Base-by-base conservation (phyloP, 2,888 invertebrate genomes). In the Mylabris sibirica region DNA sequence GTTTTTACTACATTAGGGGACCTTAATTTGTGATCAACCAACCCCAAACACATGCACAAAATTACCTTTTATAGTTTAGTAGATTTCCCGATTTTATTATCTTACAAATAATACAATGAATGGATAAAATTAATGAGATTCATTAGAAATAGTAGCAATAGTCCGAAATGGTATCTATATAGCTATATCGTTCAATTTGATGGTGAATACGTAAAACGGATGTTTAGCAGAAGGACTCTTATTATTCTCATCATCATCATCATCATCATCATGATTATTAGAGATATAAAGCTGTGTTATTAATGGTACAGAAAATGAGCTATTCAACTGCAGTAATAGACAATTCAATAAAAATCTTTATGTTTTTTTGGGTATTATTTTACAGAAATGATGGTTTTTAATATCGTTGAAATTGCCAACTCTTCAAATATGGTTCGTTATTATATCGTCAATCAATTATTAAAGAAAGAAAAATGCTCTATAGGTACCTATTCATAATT, bases 291-390 rank as follows among this genome's bases (percentile, higher is more conserved):
- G 1, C 20, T 49, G 49, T 49, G 20, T 22, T 49, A 22, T 75
- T 78, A 77, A 77, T 76, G 73, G 76, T 74, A 67, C 65, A 73
- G 71, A 75, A 75, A 71, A 78, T 74, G 73, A 68, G 75, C 77
- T 73, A 77, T 78, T 78, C 77, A 75, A 68, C 6, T 17, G 44
- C 41, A 14, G 35, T 35, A 35, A 38, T 14, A 38, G 12, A 30
- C 38, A 6, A 17, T 44, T 44, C 8, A 44, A 44, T 44, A 20
- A 49, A 20, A 49, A 22, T 20, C 20, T 3, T 49, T 20, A 2
- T 49, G 20, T 49, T 6, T 49, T 9, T 20, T n/a, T n/a, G n/a
- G 20, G 20, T 11, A 44, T 44, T 11, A 11, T 4, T 44, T 17
- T 44, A 44, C 4, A 11, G 41, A 44, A 44, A 44, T 44, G 41